Conservation (phyloP, 2,888 invertebrate genomes). For the Minunthozetes semirufus region DNA sequence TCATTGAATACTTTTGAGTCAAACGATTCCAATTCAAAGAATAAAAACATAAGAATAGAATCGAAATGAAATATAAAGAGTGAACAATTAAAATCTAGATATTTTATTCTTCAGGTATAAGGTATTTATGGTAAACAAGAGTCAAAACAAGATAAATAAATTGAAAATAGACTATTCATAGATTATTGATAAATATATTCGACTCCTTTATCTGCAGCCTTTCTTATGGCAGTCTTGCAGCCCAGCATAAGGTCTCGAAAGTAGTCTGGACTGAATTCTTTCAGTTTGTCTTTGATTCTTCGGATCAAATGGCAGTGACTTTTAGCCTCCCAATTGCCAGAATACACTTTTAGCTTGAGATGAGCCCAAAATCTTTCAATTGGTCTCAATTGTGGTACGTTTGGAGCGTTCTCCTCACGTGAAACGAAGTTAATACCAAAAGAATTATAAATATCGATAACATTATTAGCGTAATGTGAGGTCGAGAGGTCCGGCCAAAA, state of each 20-base stretch:
- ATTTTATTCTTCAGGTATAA: too few species aligned
- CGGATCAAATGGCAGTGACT: too few species aligned
- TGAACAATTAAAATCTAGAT: too few species aligned
- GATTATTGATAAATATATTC: neutral
- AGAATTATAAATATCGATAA: too few species aligned
- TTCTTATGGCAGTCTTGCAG: neutral
- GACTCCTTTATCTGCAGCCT: neutral
- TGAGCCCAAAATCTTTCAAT: neutral
- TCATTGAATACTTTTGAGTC: neutral
- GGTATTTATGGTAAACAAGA: too few species aligned
- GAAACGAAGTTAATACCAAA: too few species aligned
- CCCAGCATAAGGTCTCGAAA: neutral
- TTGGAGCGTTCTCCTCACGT: neutral
- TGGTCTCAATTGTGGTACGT: neutral
- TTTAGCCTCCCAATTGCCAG: neutral
- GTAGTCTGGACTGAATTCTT: neutral
- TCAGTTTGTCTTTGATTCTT: neutral
- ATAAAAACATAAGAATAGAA: too few species aligned
- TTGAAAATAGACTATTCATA: neutral
- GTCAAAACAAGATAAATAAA: too few species aligned
- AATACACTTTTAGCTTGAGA: neutral
- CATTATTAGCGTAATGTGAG: too few species aligned
- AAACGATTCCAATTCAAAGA: too few species aligned
- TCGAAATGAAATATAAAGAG: too few species aligned
- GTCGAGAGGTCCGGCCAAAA: too few species aligned